These are phyloP conservation scores for Drosophila leonis DNA, from an alignment of 2,888 invertebrate species.

Conservation along the genomic window DNA sequence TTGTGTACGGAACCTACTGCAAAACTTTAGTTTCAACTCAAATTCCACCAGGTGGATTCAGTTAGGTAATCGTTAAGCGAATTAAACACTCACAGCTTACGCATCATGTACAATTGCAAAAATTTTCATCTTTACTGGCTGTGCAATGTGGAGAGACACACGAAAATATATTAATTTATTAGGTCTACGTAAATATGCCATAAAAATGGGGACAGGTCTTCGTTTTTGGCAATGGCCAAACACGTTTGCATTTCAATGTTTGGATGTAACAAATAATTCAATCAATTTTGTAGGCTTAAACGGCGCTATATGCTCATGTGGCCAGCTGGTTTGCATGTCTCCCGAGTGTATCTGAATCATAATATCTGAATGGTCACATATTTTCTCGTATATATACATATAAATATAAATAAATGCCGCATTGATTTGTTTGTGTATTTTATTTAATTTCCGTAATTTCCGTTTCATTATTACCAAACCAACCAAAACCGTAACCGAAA, in stretches of 20 bases:
- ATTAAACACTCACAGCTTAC: neutral
- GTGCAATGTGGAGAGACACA: neutral
- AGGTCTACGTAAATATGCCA: neutral
- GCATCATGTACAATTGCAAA: neutral
- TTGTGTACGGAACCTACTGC: neutral
- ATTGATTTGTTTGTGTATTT: conserved; percentile 82
- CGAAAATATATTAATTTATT: neutral
- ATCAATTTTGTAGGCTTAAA: conserved; percentile 46
- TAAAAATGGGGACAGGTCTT: conserved; percentile 25
- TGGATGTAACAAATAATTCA: conserved; percentile 35
- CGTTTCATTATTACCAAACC: conserved; percentile 81
- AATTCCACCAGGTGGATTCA: neutral
- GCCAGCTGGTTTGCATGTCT: conserved; percentile 9
- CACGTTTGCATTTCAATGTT: conserved; percentile 23
- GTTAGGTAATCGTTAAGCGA: too few relatives aligned
- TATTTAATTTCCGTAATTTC: conserved; percentile 82
- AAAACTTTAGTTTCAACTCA: neutral
- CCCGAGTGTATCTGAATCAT: conserved; percentile 21
- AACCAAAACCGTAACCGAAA: conserved; percentile 51
- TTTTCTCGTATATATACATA: conserved; percentile 9
- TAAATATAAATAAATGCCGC: conserved; percentile 64
- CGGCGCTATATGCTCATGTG: conserved; percentile 3
- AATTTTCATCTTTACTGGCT: neutral
- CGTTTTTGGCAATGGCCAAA: conserved; percentile 27
- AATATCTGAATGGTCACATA: conserved; percentile 30